Evolutionary conservation across 2,888 invertebrate genomes (phyloP).

Genomic region (Polyommatus icarus): DNA sequence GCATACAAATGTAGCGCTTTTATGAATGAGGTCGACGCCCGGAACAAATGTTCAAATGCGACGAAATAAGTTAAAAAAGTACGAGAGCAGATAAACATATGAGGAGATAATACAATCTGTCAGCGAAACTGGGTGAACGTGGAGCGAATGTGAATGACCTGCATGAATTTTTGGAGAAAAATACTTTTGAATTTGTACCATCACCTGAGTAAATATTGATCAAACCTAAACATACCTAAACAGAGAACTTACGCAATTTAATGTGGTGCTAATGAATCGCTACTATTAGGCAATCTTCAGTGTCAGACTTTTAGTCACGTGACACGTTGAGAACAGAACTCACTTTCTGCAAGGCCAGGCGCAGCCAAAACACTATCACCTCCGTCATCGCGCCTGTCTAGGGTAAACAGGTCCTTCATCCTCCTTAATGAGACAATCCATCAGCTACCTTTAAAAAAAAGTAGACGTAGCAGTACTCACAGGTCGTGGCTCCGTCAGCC

Average conservation of each 20-base stretch:
- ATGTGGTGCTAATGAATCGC: not conserved
- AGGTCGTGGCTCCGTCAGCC: conserved; percentile 54
- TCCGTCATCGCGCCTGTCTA: no score
- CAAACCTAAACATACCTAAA: not conserved
- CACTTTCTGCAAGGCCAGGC: not conserved
- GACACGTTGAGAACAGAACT: not conserved
- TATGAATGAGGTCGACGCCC: conserved; percentile 13
- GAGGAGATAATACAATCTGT: conserved; percentile 11
- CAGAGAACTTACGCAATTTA: not conserved
- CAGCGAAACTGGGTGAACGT: conserved; percentile 11
- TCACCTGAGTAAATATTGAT: not conserved
- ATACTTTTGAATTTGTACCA: not conserved
- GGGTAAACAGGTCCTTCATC: no score
- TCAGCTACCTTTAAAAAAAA: not conserved
- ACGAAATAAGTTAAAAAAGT: conserved; percentile 17
- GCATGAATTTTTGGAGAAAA: not conserved
- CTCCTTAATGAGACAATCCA: not conserved
- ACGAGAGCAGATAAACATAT: not conserved
- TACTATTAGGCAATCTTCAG: not conserved
- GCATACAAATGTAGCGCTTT: conserved; percentile 14
- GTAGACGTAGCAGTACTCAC: conserved; percentile 47
- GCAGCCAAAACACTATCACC: not conserved
- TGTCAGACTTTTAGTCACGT: not conserved
- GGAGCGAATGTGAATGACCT: conserved; percentile 2
- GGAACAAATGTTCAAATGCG: not conserved